Conservation (phyloP, 2,888 invertebrate species). For the Andricus curvator region DNA sequence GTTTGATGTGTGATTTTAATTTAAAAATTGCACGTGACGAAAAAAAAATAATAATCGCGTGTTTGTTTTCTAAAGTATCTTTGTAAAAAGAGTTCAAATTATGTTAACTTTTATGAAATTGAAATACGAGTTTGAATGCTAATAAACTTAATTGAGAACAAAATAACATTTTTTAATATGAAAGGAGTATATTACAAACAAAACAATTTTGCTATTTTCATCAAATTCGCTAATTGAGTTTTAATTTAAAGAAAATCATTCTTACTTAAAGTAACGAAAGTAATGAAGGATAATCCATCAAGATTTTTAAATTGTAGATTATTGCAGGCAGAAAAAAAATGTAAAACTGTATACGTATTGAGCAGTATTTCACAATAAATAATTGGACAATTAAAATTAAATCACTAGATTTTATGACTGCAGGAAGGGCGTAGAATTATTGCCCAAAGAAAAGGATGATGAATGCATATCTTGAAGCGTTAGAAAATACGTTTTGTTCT, state of each 20-base stretch:
- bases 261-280: neutral
- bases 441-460: constrained; percentile 59
- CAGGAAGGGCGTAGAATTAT: neutral
- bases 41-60: too few relatives aligned
- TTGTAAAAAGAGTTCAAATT: too few relatives aligned
- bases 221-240: neutral
- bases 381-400: constrained; percentile 20
- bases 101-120: too few relatives aligned
- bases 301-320: neutral
- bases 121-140: too few relatives aligned
- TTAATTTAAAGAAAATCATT: neutral
- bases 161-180: too few relatives aligned
- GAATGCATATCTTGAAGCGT: constrained; percentile 46
- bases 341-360: neutral
- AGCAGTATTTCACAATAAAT: neutral
- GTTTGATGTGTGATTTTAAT: too few relatives aligned
- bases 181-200: too few relatives aligned
- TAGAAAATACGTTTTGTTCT: neutral
- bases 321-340: neutral
- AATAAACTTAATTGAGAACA: too few relatives aligned
- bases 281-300: constrained; percentile 4
- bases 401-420: neutral
- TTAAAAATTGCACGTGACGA: too few relatives aligned
- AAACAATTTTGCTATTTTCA: too few relatives aligned
- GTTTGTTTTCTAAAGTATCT: too few relatives aligned